A percentile compares a stretch with the other conserved stretches of the same genome.
Evolutionary conservation across 2,888 invertebrate genomes (phyloP).

Genomic region (Papilio demoleus): DNA sequence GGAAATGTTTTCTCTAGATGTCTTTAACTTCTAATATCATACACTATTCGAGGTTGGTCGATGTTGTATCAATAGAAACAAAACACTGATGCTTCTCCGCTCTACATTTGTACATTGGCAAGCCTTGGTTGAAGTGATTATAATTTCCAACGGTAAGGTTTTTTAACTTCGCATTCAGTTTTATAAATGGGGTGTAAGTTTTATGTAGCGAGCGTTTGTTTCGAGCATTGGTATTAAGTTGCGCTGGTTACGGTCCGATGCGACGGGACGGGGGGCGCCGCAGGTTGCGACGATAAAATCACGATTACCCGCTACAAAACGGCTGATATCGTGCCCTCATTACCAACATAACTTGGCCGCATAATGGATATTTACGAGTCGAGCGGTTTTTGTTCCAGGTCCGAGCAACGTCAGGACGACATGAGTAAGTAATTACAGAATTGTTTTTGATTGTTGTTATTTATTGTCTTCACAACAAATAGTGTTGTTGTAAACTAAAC

Average conservation of each 20-base stretch:
- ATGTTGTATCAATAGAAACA: too few relatives aligned
- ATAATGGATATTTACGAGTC: conserved; percentile 63
- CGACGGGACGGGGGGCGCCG: conserved; percentile 47
- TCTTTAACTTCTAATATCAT: not conserved
- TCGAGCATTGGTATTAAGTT: conserved; percentile 50
- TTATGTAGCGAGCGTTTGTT: conserved; percentile 28
- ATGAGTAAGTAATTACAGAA: conserved; percentile 28
- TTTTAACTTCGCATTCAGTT: conserved; percentile 1
- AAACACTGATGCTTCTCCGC: too few relatives aligned
- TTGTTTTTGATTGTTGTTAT: conserved; percentile 24
- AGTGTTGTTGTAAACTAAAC: conserved; percentile 1
- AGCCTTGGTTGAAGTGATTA: not conserved
- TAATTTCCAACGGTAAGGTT: not conserved
- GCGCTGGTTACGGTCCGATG: conserved; percentile 64
- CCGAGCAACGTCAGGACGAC: conserved; percentile 40
- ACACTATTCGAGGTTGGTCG: too few relatives aligned
- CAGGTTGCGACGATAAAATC: conserved; percentile 67
- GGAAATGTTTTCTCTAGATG: not conserved
- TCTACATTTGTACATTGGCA: too few relatives aligned
- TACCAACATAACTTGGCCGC: conserved; percentile 65
- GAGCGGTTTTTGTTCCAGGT: conserved; percentile 38
- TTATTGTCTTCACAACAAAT: not conserved
- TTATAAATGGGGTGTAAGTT: conserved; percentile 27
- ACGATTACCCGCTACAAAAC: conserved; percentile 81
- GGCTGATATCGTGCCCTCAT: conserved; percentile 72